Conservation (phyloP, 2,888 invertebrate species). For the Phragmatobia fuliginosa region DNA sequence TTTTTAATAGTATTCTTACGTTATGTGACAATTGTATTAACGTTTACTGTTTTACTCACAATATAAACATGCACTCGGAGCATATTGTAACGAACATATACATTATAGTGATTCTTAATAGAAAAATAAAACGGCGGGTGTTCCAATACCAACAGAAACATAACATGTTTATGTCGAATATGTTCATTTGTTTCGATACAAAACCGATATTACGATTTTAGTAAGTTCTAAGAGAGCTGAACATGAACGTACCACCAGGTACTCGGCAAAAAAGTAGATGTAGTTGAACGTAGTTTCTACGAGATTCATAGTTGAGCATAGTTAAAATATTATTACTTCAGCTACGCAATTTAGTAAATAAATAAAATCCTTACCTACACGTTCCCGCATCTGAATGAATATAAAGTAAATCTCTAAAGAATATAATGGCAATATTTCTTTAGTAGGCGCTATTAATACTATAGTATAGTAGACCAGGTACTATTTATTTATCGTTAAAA, state of each 20-base stretch:
- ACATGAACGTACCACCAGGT: neutral
- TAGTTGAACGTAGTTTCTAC: neutral
- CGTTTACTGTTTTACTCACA: conserved; percentile 26
- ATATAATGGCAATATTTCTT: no score
- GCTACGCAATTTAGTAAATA: neutral
- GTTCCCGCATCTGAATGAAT: neutral
- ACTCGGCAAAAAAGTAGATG: neutral
- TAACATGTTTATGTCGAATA: conserved; percentile 11
- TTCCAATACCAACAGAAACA: conserved; percentile 14
- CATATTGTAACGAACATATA: conserved; percentile 14
- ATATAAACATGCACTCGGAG: conserved; percentile 20
- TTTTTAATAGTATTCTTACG: conserved; percentile 43
- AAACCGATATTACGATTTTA: neutral
- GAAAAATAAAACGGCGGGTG: conserved; percentile 26
- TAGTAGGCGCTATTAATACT: no score
- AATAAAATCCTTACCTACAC: no score
- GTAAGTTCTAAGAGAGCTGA: neutral
- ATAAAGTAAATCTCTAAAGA: neutral
- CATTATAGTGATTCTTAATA: conserved; percentile 9
- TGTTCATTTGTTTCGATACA: conserved; percentile 2
- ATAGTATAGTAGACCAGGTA: no score
- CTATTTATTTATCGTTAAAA: no score
- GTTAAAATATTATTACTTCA: neutral
- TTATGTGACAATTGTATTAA: conserved; percentile 35
- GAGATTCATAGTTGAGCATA: neutral